Conservation (phyloP, 2,797 vertebrate species). For the Leptodactylus fallax region DNA sequence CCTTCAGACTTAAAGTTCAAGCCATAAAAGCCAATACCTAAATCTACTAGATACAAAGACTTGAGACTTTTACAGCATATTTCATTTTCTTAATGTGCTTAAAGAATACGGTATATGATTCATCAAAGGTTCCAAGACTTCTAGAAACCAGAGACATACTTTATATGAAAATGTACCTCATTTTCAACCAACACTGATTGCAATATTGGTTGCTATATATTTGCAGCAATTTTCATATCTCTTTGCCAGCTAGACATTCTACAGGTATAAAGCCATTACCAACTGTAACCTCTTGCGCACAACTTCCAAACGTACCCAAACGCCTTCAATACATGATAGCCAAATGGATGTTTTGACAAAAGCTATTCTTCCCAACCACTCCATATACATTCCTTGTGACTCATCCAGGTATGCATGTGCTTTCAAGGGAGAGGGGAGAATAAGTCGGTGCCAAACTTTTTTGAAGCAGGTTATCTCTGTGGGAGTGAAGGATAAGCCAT, state of each 20-base stretch:
- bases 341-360: neutral
- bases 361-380: neutral
- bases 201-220: neutral
- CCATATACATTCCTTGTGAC: neutral
- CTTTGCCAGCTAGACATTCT: neutral
- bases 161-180: too few species aligned
- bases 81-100: constrained; percentile 35
- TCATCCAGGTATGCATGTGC: too few species aligned
- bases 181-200: neutral
- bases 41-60: neutral
- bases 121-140: neutral
- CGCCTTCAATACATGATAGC: neutral
- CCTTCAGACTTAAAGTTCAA: constrained; percentile 17
- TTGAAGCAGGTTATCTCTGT: too few species aligned
- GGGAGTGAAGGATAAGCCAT: too few species aligned
- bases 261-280: neutral
- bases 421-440: too few species aligned
- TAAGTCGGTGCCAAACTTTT: too few species aligned
- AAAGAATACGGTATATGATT: neutral
- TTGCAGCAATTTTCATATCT: neutral
- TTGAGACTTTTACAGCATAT: constrained; percentile 38
- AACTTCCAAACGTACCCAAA: too few species aligned
- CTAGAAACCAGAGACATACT: neutral
- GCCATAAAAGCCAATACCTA: constrained; percentile 41
- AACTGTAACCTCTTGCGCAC: neutral